phyloP scores from a whole-genome alignment of 2,113 vertebrate genomes.

The Galemys pyrenaicus region DNA sequence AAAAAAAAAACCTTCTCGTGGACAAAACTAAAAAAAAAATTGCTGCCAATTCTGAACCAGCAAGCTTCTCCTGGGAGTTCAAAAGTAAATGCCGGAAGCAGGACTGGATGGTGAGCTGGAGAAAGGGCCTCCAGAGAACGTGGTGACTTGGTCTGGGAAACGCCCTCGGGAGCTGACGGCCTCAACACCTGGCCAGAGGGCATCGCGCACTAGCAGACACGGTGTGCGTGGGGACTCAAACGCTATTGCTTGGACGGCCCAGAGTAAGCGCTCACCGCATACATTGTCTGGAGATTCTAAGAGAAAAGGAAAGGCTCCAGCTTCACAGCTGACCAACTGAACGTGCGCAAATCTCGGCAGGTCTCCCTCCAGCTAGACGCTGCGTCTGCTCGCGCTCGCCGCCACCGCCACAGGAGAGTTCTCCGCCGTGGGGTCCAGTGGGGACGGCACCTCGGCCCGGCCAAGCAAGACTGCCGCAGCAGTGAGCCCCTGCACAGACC shows the following conservation, averaged over 20 bases:
- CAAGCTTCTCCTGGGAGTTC: conserved; percentile 30
- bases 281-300: not conserved
- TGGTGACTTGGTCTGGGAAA: not conserved
- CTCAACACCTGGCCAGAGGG: not conserved
- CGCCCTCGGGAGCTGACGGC: not conserved
- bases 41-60: not conserved
- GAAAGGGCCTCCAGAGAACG: not conserved
- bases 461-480: not conserved
- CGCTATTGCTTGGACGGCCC: not conserved
- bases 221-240: not conserved
- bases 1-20: not conserved
- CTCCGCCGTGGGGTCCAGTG: no score
- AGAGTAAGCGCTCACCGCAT: not conserved
- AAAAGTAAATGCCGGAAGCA: not conserved
- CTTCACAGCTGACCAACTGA: not conserved
- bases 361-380: no score
- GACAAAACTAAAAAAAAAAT: not conserved
- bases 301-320: not conserved
- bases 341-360: not conserved
- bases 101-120: not conserved
- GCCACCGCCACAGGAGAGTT: no score
- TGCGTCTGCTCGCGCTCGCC: no score
- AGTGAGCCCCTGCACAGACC: not conserved
- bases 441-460: no score
- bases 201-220: not conserved